Evolutionary conservation across 1,140 invertebrate genomes (phyloP), one percentile per base, ranked within the genome.

Genomic region (Rhizoglyphus robini): DNA sequence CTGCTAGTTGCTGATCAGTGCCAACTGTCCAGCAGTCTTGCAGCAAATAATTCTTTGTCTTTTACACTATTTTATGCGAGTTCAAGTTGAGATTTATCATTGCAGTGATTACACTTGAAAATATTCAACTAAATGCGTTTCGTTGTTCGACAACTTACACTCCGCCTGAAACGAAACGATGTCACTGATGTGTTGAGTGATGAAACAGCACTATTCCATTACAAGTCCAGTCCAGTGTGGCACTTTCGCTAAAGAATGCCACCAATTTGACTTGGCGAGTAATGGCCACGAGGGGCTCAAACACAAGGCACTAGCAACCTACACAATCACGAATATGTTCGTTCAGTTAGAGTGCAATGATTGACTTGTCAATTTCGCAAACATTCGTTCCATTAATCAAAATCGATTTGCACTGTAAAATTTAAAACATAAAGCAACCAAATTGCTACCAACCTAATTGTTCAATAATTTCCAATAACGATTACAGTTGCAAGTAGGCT

Each of bases 321-420:
- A 41, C 36, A 41, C 36, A 41, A 41, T 11, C 36, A 41, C n/a
- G n/a, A n/a, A n/a, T n/a, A n/a, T n/a, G n/a, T 41, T 11, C 36
- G 36, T 18, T 11, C 18, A 41, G 36, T 11, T 41, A 41, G 8
- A 41, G 8, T 11, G 51, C 51, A 54, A 32, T 54, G 51, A 54
- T 54, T 54, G 51, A 54, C 51, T 54, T 54, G 51, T 54, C 51
- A 54, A 54, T 54, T 54, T 54, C 31, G 51, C 51, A 54, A 32
- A 5, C 51, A 20, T 32, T 8, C 20, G 31, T 8, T 8, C 51
- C 51, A 54, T 54, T 54, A 54, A 54, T 54, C 51, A 54, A 54
- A 54, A 54, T 54, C 51, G 51, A 54, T 54, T 23, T 46, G 41
- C 41, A n/a, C n/a, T n/a, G n/a, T n/a, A n/a, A n/a, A n/a, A n/a